phyloP scores from a whole-genome alignment of 2,888 invertebrate species.

The Exocentrus adspersus region DNA sequence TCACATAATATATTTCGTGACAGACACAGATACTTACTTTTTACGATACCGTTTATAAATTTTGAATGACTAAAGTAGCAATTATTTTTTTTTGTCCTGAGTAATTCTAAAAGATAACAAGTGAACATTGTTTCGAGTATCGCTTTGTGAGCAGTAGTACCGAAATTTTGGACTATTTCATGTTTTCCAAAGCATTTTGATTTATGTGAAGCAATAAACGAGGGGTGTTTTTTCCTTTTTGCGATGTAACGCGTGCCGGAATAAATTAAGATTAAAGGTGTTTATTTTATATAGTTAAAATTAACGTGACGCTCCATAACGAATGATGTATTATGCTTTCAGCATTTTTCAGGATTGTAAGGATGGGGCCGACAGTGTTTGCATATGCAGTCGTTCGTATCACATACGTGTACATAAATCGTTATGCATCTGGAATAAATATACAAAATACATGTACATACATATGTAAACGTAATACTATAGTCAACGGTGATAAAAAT shows the following conservation, averaged over 20 bases:
- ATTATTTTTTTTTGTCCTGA: too few species aligned
- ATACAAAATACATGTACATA: constrained; percentile 53
- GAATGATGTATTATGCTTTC: constrained; percentile 40
- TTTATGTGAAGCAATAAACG: too few species aligned
- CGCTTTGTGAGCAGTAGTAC: too few species aligned
- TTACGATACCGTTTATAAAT: too few species aligned
- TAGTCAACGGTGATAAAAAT: constrained; percentile 58
- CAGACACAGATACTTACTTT: too few species aligned
- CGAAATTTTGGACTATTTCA: too few species aligned
- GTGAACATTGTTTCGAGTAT: too few species aligned
- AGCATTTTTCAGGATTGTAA: constrained; percentile 45
- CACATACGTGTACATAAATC: constrained; percentile 48
- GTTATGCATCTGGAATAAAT: constrained; percentile 49
- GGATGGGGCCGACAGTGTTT: constrained; percentile 43
- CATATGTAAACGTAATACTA: constrained; percentile 57
- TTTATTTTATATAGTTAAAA: constrained; percentile 35
- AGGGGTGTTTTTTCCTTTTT: background rate
- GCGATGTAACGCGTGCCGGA: background rate
- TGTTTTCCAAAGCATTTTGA: too few species aligned
- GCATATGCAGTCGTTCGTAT: constrained; percentile 42
- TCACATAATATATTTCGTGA: too few species aligned
- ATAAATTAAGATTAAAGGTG: constrained; percentile 20
- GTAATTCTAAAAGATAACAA: too few species aligned
- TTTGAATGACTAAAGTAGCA: too few species aligned
- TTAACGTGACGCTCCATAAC: constrained; percentile 38